phyloP scores from a whole-genome alignment of 1,140 invertebrate genomes.

The Lasioglossum baleicum region DNA sequence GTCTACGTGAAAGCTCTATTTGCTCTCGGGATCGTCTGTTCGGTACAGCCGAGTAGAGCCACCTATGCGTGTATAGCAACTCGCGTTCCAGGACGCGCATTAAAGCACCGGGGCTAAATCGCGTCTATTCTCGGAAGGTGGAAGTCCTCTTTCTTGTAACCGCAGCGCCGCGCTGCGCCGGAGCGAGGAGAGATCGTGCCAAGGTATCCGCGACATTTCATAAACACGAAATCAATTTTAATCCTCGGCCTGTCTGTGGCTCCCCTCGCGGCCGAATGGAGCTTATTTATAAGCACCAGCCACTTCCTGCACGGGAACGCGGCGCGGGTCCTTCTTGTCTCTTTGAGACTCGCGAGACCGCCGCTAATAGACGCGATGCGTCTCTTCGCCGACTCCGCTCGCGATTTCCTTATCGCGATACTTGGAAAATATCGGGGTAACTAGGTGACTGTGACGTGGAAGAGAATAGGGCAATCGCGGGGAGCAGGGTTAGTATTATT shows the following conservation, averaged over 20 bases:
- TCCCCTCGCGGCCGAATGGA: constrained; percentile 29
- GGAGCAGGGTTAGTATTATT: too few species aligned
- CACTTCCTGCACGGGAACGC: constrained; percentile 51
- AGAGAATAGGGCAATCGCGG: too few species aligned
- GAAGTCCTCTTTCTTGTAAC: constrained; percentile 26
- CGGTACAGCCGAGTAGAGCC: background rate
- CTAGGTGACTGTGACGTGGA: too few species aligned
- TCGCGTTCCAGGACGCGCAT: constrained; percentile 24
- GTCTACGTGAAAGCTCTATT: background rate
- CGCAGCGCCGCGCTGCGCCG: background rate
- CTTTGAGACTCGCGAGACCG: background rate
- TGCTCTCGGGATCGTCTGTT: background rate
- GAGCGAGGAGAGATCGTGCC: constrained; percentile 51
- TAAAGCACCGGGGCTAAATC: constrained; percentile 59
- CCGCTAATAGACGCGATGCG: constrained; percentile 12
- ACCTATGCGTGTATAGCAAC: background rate
- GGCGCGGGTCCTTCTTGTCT: constrained; percentile 10
- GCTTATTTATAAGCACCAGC: constrained; percentile 73
- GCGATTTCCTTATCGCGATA: background rate
- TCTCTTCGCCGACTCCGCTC: background rate
- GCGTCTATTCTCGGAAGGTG: constrained; percentile 71
- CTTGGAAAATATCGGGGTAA: background rate
- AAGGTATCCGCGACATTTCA: constrained; percentile 73
- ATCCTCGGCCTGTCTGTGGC: constrained; percentile 49
- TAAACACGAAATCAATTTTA: constrained; percentile 78